These are phyloP conservation scores for Emydocephalus ijimae DNA, from an alignment of 2,113 vertebrate species.

Conservation along the genomic window DNA sequence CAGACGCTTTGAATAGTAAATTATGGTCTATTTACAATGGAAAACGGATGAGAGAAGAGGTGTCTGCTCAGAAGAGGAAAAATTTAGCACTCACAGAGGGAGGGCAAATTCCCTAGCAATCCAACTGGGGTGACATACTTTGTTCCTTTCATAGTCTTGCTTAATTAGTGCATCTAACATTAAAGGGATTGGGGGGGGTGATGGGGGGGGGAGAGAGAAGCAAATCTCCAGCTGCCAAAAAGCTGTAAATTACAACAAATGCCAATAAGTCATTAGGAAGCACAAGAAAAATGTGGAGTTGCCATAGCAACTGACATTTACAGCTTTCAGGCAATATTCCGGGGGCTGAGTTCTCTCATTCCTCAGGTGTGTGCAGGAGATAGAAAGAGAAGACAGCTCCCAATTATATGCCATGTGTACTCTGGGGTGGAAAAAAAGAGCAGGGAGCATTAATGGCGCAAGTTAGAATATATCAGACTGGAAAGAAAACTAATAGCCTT, in stretches of 20 bases:
- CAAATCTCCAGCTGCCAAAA: slow-evolving; percentile 20
- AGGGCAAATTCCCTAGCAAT: background rate
- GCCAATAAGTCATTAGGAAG: slow-evolving; percentile 60
- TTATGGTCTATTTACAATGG: background rate
- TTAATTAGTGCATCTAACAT: slow-evolving; percentile 18
- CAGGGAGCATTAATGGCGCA: background rate
- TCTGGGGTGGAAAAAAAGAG: background rate
- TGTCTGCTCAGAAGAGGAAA: fast-evolving
- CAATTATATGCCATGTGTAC: background rate
- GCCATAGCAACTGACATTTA: slow-evolving; percentile 60
- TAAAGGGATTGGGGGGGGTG: background rate
- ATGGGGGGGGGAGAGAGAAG: background rate
- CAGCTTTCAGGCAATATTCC: slow-evolving; percentile 24
- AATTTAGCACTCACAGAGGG: background rate
- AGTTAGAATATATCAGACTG: background rate
- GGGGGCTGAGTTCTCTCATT: slow-evolving; percentile 47
- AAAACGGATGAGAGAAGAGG: background rate
- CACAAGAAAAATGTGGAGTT: slow-evolving; percentile 58
- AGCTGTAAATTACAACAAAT: slow-evolving; percentile 31
- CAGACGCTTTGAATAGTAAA: background rate
- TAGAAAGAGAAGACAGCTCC: slow-evolving; percentile 18
- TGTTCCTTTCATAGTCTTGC: background rate
- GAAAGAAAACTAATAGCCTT: background rate
- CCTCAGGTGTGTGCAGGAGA: background rate
- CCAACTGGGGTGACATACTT: background rate